Percentiles rank a stretch among this genome's conserved stretches.
These are phyloP conservation scores for Hoplodrina blanda DNA, from an alignment of 2,888 invertebrate species.

Conservation along the genomic window DNA sequence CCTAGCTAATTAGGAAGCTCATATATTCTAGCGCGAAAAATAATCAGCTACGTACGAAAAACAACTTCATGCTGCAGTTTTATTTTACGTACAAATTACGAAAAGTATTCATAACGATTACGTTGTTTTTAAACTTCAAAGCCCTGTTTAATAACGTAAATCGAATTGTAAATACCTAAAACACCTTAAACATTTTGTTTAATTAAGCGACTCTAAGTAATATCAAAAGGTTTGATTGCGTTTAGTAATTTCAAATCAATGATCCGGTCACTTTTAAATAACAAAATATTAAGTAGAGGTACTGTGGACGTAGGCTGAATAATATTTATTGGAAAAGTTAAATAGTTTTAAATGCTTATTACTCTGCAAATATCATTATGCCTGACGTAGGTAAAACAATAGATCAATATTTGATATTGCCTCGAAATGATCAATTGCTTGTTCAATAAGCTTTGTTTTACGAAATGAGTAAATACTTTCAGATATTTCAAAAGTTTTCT, in stretches of 20 bases:
- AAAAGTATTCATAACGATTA: slow-evolving; percentile 13
- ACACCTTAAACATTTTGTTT: slow-evolving; percentile 44
- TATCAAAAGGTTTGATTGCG: slow-evolving; percentile 38
- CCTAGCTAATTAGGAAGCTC: slow-evolving; percentile 44
- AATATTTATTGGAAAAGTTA: slow-evolving; percentile 53
- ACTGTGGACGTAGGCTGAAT: slow-evolving; percentile 7
- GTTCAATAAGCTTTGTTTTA: slow-evolving; percentile 48
- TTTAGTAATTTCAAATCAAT: slow-evolving; percentile 31
- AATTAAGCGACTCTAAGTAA: slow-evolving; percentile 31
- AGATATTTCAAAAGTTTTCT: slow-evolving; percentile 52
- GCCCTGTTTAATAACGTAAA: slow-evolving; percentile 31
- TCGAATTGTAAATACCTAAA: slow-evolving; percentile 43
- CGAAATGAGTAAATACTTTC: slow-evolving; percentile 47
- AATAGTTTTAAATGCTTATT: slow-evolving; percentile 43
- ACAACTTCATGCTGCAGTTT: slow-evolving; percentile 17
- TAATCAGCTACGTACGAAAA: slow-evolving; percentile 12
- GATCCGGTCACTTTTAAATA: slow-evolving; percentile 16
- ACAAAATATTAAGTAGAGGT: slow-evolving; percentile 18
- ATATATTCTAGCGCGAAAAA: slow-evolving; percentile 36
- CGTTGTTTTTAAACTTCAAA: slow-evolving; percentile 27
- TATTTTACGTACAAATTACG: slow-evolving; percentile 16
- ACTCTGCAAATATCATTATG: slow-evolving; percentile 34
- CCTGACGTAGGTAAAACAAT: slow-evolving; percentile 46
- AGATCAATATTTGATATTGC: slow-evolving; percentile 48
- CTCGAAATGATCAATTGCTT: slow-evolving; percentile 51